phyloP scores from a whole-genome alignment of 1,140 invertebrate species.

The Nasonia longicornis region DNA sequence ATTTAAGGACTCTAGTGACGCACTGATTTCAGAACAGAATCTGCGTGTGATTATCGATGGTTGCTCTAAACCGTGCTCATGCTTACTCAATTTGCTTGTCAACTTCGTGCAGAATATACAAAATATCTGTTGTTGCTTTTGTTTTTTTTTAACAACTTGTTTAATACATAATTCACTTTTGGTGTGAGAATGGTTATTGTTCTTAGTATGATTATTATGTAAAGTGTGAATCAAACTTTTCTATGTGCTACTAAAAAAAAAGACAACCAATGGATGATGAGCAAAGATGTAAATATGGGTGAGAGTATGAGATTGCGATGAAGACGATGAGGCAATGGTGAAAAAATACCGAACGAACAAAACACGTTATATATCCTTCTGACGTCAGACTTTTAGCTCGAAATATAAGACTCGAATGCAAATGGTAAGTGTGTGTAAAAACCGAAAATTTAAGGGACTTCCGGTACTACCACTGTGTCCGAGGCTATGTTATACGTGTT shows the following conservation, averaged over 20 bases:
- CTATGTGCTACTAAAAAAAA: constrained; percentile 44
- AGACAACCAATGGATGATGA: constrained; percentile 22
- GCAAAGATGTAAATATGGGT: constrained; percentile 32
- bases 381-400: not conserved
- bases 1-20: constrained; percentile 68
- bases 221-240: constrained; percentile 37
- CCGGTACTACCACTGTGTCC: constrained; percentile 18
- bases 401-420: not conserved
- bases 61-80: constrained; percentile 60
- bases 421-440: not conserved
- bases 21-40: constrained; percentile 68
- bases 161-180: not conserved
- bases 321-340: constrained; percentile 36
- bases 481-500: constrained; percentile 15
- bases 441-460: constrained; percentile 4
- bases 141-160: constrained; percentile 6
- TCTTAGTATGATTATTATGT: constrained; percentile 39
- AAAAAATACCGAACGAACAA: constrained; percentile 26
- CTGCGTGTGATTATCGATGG: constrained; percentile 63
- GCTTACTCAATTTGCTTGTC: constrained; percentile 54
- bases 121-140: constrained; percentile 27
- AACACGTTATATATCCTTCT: constrained; percentile 24
- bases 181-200: constrained; percentile 21
- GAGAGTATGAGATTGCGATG: constrained; percentile 33
- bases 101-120: constrained; percentile 50